Evolutionary conservation across 2,888 invertebrate species (phyloP).

Genomic region (Nebria brevicollis): DNA sequence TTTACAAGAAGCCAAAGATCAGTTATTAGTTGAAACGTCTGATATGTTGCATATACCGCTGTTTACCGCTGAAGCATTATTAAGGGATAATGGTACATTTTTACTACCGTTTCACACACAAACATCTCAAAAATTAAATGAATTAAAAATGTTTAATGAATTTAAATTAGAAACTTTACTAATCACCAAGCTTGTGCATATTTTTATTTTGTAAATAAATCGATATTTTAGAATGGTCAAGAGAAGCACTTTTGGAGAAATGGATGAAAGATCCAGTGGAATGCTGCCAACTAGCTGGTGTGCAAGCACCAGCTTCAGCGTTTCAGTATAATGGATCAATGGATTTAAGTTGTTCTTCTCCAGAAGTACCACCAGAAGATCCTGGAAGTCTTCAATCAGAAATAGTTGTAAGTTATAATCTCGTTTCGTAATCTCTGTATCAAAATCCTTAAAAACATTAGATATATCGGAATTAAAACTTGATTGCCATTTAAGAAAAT

Average conservation of each 20-base stretch:
- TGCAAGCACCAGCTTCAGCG: constrained; percentile 69
- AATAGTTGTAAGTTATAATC: constrained; percentile 21
- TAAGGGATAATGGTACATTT: constrained; percentile 71
- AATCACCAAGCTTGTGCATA: not conserved
- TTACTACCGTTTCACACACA: not conserved
- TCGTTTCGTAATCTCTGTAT: not conserved
- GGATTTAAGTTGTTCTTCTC: constrained; percentile 55
- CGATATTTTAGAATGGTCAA: constrained; percentile 71
- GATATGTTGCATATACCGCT: constrained; percentile 77
- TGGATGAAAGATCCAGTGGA: constrained; percentile 75
- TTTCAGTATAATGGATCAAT: constrained; percentile 56
- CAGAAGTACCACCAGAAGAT: constrained; percentile 36
- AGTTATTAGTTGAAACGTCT: constrained; percentile 74
- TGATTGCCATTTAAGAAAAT: too few relatives aligned
- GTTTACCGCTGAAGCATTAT: constrained; percentile 75
- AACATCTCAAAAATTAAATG: not conserved
- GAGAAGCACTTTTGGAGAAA: constrained; percentile 71
- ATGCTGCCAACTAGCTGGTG: constrained; percentile 74
- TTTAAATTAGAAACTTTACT: too few relatives aligned
- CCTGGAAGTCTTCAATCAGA: constrained; percentile 28
- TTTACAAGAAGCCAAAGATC: constrained; percentile 76
- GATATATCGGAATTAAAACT: too few relatives aligned
- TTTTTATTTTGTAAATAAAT: not conserved
- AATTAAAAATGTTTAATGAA: not conserved
- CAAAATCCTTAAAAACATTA: too few relatives aligned